These are phyloP conservation scores for Drosophila arawakana DNA, from an alignment of 1,140 invertebrate genomes.

Conservation along the genomic window DNA sequence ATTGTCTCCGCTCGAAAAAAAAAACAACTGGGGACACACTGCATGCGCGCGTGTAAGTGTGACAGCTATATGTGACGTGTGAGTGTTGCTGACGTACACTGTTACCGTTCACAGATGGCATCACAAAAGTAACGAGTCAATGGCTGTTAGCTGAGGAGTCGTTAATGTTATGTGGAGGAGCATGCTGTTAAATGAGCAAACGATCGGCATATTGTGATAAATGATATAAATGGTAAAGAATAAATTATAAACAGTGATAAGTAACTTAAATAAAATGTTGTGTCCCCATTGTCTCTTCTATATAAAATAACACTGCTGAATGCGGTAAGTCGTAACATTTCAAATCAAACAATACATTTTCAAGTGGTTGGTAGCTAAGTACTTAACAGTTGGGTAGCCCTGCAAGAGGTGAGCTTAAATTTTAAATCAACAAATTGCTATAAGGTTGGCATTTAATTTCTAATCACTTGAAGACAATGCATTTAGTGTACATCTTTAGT, in stretches of 20 bases:
- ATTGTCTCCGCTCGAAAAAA: slow-evolving; percentile 43
- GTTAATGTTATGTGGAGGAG: slow-evolving; percentile 12
- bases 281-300: too few relatives aligned
- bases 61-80: slow-evolving; percentile 28
- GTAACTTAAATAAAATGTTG: too few relatives aligned
- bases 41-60: slow-evolving; percentile 38
- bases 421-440: background rate
- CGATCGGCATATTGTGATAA: too few relatives aligned
- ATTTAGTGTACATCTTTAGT: slow-evolving; percentile 85
- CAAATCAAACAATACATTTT: too few relatives aligned
- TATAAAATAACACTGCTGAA: too few relatives aligned
- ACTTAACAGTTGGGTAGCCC: too few relatives aligned
- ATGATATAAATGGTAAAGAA: too few relatives aligned
- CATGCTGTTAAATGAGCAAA: background rate
- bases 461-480: background rate
- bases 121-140: slow-evolving; percentile 12
- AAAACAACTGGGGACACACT: slow-evolving; percentile 36
- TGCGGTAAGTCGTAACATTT: too few relatives aligned
- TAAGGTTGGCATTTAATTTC: background rate
- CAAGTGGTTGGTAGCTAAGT: too few relatives aligned
- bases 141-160: slow-evolving; percentile 22
- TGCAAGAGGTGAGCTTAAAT: background rate
- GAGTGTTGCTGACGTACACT: slow-evolving; percentile 49
- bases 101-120: slow-evolving; percentile 30
- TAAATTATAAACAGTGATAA: too few relatives aligned